phyloP scores from a whole-genome alignment of 2,113 vertebrate species.

The Etheostoma spectabile region DNA sequence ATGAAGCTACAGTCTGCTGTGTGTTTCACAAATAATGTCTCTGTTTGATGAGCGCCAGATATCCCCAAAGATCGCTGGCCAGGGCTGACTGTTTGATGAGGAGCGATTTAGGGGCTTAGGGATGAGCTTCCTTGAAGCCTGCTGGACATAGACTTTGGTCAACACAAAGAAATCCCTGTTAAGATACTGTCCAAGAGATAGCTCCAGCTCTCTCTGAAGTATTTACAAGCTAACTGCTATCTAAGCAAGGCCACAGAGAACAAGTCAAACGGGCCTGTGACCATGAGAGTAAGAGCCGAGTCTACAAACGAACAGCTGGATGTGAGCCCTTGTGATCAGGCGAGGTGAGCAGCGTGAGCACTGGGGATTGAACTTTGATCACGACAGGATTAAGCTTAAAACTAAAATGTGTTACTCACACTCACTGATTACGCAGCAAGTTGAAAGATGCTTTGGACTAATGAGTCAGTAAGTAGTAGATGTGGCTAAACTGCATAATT shows the following conservation, averaged over 20 bases:
- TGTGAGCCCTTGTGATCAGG: conserved; percentile 21
- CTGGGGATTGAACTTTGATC: conserved; percentile 54
- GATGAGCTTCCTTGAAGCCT: conserved; percentile 58
- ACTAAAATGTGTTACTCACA: conserved; percentile 19
- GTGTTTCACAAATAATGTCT: conserved; percentile 32
- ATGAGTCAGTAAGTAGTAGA: conserved; percentile 30
- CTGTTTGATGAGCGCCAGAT: conserved; percentile 39
- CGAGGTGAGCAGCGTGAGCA: conserved; percentile 7
- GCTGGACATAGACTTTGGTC: conserved; percentile 44
- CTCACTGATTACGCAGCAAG: conserved; percentile 22
- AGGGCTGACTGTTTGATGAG: conserved; percentile 44
- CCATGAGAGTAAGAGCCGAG: neutral
- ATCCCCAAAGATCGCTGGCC: conserved; percentile 31
- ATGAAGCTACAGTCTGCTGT: conserved; percentile 10
- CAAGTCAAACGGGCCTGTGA: conserved; percentile 30
- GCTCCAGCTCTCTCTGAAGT: conserved; percentile 36
- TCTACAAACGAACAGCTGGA: conserved; percentile 35
- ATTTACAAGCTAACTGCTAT: conserved; percentile 46
- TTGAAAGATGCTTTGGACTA: conserved; percentile 33
- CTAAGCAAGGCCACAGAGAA: conserved; percentile 25
- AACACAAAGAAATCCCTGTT: conserved; percentile 66
- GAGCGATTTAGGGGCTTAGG: conserved; percentile 60
- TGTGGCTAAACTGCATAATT: conserved; percentile 29
- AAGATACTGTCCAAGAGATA: conserved; percentile 50
- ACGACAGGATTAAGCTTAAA: conserved; percentile 33